Conservation (phyloP, 2,888 invertebrate genomes). For the Mythimna vitellina region DNA sequence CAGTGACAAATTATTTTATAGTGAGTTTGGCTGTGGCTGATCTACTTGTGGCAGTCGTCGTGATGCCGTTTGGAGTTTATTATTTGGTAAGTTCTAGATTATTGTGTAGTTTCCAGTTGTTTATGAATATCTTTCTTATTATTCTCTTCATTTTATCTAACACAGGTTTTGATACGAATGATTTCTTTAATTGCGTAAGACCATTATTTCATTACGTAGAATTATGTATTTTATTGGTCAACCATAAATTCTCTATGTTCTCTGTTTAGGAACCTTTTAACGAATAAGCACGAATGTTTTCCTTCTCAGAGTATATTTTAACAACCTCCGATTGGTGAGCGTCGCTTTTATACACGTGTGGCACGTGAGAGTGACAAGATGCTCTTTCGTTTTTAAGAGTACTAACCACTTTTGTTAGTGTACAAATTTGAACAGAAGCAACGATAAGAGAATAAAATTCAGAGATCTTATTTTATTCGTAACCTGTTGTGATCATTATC, state of each 20-base stretch:
- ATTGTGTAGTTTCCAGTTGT: not conserved
- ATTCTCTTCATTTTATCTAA: no score
- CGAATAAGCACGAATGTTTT: slow-evolving; percentile 9
- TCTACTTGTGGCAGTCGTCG: slow-evolving; percentile 98
- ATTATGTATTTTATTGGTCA: not conserved
- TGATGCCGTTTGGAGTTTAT: slow-evolving; percentile 99
- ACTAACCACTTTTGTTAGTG: not conserved
- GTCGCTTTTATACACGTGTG: slow-evolving; percentile 4
- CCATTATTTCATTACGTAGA: not conserved
- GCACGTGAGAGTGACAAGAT: not conserved
- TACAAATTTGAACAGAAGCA: not conserved
- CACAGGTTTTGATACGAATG: no score
- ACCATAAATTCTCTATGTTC: not conserved
- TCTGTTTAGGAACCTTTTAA: slow-evolving; percentile 2
- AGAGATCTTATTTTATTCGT: not conserved
- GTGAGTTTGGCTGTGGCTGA: slow-evolving; percentile 99
- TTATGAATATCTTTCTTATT: not conserved
- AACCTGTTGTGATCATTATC: not conserved
- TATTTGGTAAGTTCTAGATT: slow-evolving; percentile 96
- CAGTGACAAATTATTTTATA: slow-evolving; percentile 99
- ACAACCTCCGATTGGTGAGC: not conserved
- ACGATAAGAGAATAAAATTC: not conserved
- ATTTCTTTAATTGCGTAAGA: not conserved
- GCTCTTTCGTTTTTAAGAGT: slow-evolving; percentile 3
- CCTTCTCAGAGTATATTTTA: slow-evolving; percentile 11